phyloP scores from a whole-genome alignment of 2,113 vertebrate genomes.

The Reinhardtius hippoglossoides region DNA sequence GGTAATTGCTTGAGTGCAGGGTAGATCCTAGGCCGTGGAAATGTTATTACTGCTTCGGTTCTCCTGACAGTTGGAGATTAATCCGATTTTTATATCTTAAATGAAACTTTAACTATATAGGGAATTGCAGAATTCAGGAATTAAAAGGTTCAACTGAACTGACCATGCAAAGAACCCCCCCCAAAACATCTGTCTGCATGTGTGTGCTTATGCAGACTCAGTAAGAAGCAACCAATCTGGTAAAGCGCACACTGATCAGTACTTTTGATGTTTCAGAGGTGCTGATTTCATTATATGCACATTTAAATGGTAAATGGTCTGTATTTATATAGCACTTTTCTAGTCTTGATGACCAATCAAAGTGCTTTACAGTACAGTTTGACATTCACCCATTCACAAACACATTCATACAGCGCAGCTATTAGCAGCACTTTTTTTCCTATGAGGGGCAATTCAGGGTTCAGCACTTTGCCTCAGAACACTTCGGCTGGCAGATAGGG shows the following conservation, averaged over 20 bases:
- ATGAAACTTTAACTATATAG: conserved; percentile 25
- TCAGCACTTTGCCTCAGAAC: too few species aligned
- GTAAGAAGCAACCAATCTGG: too few species aligned
- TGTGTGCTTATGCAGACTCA: neutral
- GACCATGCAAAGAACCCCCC: neutral
- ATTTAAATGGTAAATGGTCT: too few species aligned
- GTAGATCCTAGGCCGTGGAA: conserved; percentile 37
- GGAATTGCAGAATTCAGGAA: conserved; percentile 6
- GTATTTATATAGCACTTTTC: too few species aligned
- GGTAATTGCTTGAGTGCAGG: conserved; percentile 41
- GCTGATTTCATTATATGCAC: neutral
- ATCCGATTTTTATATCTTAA: conserved; percentile 42
- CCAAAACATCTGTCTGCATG: neutral
- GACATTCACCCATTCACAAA: too few species aligned
- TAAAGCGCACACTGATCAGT: neutral
- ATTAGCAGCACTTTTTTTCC: too few species aligned
- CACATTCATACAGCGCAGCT: too few species aligned
- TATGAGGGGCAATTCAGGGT: too few species aligned
- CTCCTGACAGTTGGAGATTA: conserved; percentile 32
- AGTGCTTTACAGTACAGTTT: too few species aligned
- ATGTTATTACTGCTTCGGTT: conserved; percentile 39
- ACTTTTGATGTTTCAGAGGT: neutral
- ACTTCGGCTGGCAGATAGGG: too few species aligned
- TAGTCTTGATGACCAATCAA: too few species aligned
- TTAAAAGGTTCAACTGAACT: neutral